Evolutionary conservation across 1,140 invertebrate species (phyloP).

Genomic region (Macrosteles quadrilineatus): DNA sequence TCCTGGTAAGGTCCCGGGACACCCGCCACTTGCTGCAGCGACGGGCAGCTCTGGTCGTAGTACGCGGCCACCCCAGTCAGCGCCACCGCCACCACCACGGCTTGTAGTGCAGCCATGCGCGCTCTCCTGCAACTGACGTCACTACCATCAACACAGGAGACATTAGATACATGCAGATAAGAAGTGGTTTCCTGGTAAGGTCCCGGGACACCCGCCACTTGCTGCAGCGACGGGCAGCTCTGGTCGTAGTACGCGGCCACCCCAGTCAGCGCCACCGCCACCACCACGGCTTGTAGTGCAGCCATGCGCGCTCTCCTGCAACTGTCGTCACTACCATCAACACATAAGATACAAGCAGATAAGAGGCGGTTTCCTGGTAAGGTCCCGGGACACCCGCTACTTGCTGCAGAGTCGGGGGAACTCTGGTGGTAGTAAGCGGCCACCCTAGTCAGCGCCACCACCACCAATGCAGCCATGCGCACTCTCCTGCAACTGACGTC

Average conservation of each 20-base stretch:
- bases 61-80: conserved; percentile 14
- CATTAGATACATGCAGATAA: no score
- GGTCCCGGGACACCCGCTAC: neutral
- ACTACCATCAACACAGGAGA: no score
- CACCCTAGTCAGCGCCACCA: conserved; percentile 1
- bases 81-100: conserved; percentile 1
- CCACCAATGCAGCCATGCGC: conserved; percentile 19
- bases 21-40: neutral
- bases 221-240: neutral
- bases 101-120: conserved; percentile 15
- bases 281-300: neutral
- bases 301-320: conserved; percentile 14
- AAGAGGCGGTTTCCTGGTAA: conserved; percentile 7
- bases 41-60: neutral
- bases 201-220: neutral
- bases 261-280: conserved; percentile 11
- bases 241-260: conserved; percentile 19
- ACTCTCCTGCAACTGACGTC: conserved; percentile 15
- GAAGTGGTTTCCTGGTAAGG: conserved; percentile 8
- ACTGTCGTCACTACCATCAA: no score
- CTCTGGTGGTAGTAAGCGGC: conserved; percentile 18
- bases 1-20: neutral
- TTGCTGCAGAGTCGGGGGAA: neutral
- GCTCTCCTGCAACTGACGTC: conserved; percentile 10
- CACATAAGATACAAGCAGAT: no score